These are phyloP conservation scores for Cuniculus paca DNA, from an alignment of 2,797 vertebrate species.

Conservation along the genomic window DNA sequence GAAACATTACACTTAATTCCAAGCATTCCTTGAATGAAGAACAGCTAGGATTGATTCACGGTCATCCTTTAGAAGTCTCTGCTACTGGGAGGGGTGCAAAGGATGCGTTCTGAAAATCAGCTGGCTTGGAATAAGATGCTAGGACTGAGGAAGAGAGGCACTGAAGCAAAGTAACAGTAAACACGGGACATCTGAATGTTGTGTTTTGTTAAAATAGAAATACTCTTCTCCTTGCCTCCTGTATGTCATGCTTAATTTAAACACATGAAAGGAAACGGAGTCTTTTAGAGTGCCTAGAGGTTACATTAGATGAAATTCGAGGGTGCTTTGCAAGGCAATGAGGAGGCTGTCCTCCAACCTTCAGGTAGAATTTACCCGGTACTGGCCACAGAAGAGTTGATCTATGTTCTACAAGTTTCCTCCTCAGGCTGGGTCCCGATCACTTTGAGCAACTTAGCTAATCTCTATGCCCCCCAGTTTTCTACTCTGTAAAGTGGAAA, in stretches of 20 bases:
- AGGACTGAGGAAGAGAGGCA: neutral
- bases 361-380: neutral
- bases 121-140: neutral
- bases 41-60: neutral
- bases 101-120: neutral
- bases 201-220: conserved; percentile 13
- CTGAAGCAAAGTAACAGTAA: neutral
- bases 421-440: neutral
- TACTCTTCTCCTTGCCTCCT: neutral
- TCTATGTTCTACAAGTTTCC: conserved; percentile 1
- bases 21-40: conserved; percentile 1
- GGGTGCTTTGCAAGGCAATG: neutral
- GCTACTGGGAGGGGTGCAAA: neutral
- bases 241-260: neutral
- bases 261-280: neutral
- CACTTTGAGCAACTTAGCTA: neutral
- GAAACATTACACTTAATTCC: neutral
- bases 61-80: neutral
- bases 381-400: neutral
- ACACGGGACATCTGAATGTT: neutral
- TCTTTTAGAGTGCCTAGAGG: neutral
- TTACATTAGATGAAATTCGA: neutral
- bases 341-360: neutral
- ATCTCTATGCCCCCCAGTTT: neutral
- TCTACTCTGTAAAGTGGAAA: neutral